Evolutionary conservation across 2,797 vertebrate genomes (phyloP), one percentile per base, ranked within the genome.

Genomic region (Chelon auratus): DNA sequence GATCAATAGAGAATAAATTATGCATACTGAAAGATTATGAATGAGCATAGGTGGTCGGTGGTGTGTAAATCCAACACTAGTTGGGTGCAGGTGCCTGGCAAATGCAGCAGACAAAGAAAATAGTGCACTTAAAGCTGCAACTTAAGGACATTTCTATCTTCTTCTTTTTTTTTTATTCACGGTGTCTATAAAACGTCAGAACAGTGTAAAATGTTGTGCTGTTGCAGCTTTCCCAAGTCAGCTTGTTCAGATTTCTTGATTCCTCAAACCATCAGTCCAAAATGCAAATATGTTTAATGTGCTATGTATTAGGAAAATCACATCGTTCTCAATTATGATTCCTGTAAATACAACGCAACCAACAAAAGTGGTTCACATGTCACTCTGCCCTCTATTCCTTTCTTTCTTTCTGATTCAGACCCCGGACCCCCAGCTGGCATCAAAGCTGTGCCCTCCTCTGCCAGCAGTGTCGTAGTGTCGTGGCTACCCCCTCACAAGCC

Each of bases 361-460:
- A 52, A 70, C 56, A 22, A 68, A 73, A 39, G 20, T 47, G 26
- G 2, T 48, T 60, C 30, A 48, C 10, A 2, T 76, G 68, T 77
- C 57, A 20, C 30, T 75, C 64, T 70, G 51, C 45, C 14, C 1
- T 68, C 45, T 62, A 11, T 79, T 51, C 70, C n/a, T 77, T 40
- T 1, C 1, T 42, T 26, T 20, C 30, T 81, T 60, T 64, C 53
- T 75, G 45, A 72, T 83, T 68, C 90, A 99, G 98, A 97, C 93
- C 98, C 98, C 20, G 98, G 97, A 71, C 97, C 97, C 36, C 98
- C 98, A 0, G 97, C 97, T 1, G 97, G 97, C 78, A 99, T 99
- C 94, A 99, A 99, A 94, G 96, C 97, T 0, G 97, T 98, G 52
- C 97, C 97, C 0, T 98, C 97, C 5, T 99, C 97, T 0, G 92